Evolutionary conservation across 2,888 invertebrate genomes (phyloP), one percentile per base, ranked within the genome.

Genomic region (Stegana nigrithorax): DNA sequence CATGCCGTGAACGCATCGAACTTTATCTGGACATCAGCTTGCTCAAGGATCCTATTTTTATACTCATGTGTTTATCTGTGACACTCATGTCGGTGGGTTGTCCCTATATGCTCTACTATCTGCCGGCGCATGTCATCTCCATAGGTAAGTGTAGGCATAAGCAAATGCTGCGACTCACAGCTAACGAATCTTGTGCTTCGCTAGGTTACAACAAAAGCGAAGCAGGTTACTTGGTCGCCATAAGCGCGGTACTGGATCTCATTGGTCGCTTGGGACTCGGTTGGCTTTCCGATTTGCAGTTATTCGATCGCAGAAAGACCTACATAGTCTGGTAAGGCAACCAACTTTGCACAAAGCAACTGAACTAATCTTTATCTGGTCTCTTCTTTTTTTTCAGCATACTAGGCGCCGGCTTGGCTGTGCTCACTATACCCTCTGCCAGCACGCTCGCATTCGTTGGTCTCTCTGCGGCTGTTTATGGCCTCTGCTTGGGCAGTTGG

Each of bases 41-140:
- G 2, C 84, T 92, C 27, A 88, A 89, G 73, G 90, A 91, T 44
- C 89, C 90, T 69, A 89, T 90, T 4, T 93, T 93, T 78, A 89
- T 92, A 5, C 86, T 92, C 69, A 90, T 92, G 84, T 91, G 91
- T 64, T 86, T 91, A 1, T 92, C 92, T 0, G 92, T 92, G 8
- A 91, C 90, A 1, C 87, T 92, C 2, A 91, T 92, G 90, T 91
- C 92, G 0, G 91, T 91, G 21, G 93, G 92, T 10, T 92, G 92
- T 3, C 92, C 92, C 0, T 92, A 92, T 81, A 91, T 92, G 77
- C 82, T 92, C 2, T 92, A 92, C 83, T 92, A 92, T 75, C 84
- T 93, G 45, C 93, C 93, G 0, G 92, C 92, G 0, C 92, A 92
- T 75, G 91, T 91, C 0, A 89, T 91, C 39, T 88, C 91, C 0